Base-by-base conservation (phyloP, 2,888 invertebrate genomes). In the Parascotia fuliginaria region DNA sequence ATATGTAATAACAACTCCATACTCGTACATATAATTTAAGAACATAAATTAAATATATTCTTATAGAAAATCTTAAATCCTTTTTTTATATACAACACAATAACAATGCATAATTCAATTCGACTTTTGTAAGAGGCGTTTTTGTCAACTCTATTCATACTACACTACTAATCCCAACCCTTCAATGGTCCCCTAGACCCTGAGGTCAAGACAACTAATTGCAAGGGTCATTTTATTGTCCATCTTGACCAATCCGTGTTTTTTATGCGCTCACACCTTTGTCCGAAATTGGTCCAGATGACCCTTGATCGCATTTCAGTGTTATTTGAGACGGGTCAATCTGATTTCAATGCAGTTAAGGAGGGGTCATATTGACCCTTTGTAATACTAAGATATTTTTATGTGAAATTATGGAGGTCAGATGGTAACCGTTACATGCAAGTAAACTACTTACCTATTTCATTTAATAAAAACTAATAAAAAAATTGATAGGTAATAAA, bases 231-330 rank as follows among this genome's bases (percentile, higher is more conserved):
- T 34, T 54, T 46, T 59, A 72, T 73, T 79, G 88, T 87, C 79
- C 81, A 65, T 43, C 53, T 68, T 67, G 76, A 77, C 89, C 90
- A 89, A 89, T 89, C 77, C 74, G 67, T 70, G 65, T 81, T 86
- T 85, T 86, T 88, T 80, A 69, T 66, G 58, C 52, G 57, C 65
- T 71, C 68, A 76, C 57, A 79, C 79, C 77, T 79, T 87, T 88
- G 84, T 85, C 74, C 77, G 54, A 75, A 64, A 70, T 66, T 82
- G 87, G 89, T 87, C 88, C 87, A 87, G 85, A 83, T 87, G 89
- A 91, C 90, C 91, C 82, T 64, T 60, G 81, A 78, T 89, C 87
- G 68, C 53, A 70, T 88, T 88, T 67, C 83, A 73, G 54, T 71
- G 81, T 77, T 70, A 76, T 63, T 59, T 59, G 73, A 73, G 75